A percentile compares a stretch with the other conserved stretches of the same genome.
Evolutionary conservation across 2,113 vertebrate genomes (phyloP).

Genomic region (Hippocampus barbouri): DNA sequence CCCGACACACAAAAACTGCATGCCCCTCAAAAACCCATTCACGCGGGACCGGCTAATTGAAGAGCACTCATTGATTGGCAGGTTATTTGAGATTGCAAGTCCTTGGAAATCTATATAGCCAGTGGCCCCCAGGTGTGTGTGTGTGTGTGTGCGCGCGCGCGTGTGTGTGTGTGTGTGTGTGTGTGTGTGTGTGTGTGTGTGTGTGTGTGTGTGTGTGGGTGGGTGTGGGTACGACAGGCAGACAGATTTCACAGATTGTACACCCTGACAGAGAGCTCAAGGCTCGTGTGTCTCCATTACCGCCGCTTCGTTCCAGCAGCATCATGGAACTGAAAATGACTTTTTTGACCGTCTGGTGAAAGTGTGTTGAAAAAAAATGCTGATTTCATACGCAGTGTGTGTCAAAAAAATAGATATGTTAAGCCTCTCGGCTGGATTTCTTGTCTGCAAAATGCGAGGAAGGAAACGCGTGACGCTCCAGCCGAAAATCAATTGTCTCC

Average conservation of each 20-base stretch:
- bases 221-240: constrained; percentile 9
- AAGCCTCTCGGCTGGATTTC: background rate
- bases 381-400: background rate
- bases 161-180: constrained; percentile 2
- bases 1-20: constrained; percentile 14
- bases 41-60: constrained; percentile 52
- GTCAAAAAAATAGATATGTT: background rate
- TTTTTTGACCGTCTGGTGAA: background rate
- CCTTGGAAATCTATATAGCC: constrained; percentile 48
- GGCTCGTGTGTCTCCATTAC: background rate
- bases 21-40: background rate
- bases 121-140: constrained; percentile 16
- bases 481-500: background rate
- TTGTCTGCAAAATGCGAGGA: background rate
- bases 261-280: constrained; percentile 13
- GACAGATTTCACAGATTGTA: constrained; percentile 17
- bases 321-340: background rate
- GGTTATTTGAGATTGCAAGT: constrained; percentile 61
- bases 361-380: background rate
- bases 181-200: background rate
- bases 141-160: background rate
- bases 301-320: background rate
- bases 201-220: constrained; percentile 5
- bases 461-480: background rate
- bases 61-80: constrained; percentile 59